Conservation (phyloP, 2,797 vertebrate species). For the Hydrolagus colliei region DNA sequence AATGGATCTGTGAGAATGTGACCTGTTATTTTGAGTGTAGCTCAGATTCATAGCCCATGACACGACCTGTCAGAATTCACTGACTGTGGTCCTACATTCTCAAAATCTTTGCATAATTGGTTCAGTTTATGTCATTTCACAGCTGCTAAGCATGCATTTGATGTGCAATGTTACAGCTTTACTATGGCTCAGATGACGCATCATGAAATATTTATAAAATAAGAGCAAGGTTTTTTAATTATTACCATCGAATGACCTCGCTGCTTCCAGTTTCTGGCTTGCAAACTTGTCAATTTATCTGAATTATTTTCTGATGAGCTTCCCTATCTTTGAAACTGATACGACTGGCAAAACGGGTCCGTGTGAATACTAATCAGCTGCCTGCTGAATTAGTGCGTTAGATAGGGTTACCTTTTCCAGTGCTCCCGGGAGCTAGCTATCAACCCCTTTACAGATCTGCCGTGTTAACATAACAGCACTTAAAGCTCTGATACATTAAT, state of each 20-base stretch:
- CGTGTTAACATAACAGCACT: not conserved
- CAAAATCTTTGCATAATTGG: constrained; percentile 56
- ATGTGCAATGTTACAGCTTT: constrained; percentile 41
- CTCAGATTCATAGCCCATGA: constrained; percentile 57
- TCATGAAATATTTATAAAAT: constrained; percentile 78
- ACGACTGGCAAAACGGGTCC: not conserved
- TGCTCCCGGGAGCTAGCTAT: not conserved
- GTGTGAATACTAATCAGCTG: constrained; percentile 7
- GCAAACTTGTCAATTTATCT: constrained; percentile 27
- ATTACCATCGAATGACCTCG: constrained; percentile 50
- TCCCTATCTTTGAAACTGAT: constrained; percentile 12
- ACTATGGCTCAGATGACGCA: constrained; percentile 58
- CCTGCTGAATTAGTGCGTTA: not conserved
- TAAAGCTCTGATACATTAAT: not conserved
- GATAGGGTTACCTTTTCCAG: not conserved
- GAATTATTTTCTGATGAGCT: constrained; percentile 10
- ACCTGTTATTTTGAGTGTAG: constrained; percentile 42
- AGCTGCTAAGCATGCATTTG: constrained; percentile 52
- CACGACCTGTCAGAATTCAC: constrained; percentile 52
- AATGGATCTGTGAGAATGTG: constrained; percentile 38
- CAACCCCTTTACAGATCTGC: not conserved
- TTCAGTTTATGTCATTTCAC: constrained; percentile 46
- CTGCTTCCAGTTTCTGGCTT: constrained; percentile 44
- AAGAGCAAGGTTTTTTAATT: constrained; percentile 60
- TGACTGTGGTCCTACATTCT: constrained; percentile 45